Conservation (phyloP, 2,888 invertebrate genomes). For the Mactromeris polynyma region DNA sequence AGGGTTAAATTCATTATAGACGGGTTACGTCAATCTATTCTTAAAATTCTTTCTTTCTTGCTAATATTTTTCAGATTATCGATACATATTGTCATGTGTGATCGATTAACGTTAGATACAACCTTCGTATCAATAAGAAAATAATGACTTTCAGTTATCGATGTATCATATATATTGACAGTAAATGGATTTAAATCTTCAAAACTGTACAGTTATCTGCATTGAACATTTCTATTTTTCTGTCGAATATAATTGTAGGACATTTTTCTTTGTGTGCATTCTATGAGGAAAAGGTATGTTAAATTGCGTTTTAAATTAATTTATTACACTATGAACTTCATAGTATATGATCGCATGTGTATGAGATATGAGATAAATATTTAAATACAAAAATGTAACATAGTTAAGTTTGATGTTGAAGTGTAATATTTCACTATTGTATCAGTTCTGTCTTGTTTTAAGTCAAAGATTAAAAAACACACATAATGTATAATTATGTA, state of each 20-base stretch:
- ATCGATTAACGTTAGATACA: neutral
- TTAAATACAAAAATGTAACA: neutral
- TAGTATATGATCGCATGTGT: neutral
- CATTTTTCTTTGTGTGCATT: neutral
- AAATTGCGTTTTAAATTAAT: neutral
- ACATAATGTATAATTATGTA: no score
- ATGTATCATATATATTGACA: neutral
- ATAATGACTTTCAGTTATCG: neutral
- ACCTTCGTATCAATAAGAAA: neutral
- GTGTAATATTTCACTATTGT: no score
- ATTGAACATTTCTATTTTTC: neutral
- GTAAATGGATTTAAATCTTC: neutral
- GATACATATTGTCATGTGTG: constrained; percentile 1
- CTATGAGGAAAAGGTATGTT: neutral
- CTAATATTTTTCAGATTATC: neutral
- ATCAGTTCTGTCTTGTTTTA: no score
- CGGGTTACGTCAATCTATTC: neutral
- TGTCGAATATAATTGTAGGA: neutral
- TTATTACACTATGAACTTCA: neutral
- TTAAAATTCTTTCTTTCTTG: neutral
- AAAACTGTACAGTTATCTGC: neutral
- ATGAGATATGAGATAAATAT: neutral
- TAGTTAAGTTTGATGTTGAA: neutral
- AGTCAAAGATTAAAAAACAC: no score
- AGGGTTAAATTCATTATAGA: neutral